Evolutionary conservation across 2,113 vertebrate species (phyloP).

Genomic region (Camarhynchus parvulus): DNA sequence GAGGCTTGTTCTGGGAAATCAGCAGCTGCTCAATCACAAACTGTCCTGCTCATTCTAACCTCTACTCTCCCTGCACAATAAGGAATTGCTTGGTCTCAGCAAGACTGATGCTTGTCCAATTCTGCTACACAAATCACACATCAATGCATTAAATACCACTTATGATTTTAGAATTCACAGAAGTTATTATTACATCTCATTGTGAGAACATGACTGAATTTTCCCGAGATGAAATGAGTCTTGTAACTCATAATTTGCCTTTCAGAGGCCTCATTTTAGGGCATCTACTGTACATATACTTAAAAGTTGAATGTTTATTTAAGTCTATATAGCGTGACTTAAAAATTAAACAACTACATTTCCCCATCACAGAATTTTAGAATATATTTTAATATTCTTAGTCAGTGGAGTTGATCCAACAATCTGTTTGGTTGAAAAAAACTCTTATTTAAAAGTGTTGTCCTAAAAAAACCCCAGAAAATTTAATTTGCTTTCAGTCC

Average conservation of each 20-base stretch:
- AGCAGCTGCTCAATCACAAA: background rate
- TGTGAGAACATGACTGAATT: constrained; percentile 44
- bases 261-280: constrained; percentile 50
- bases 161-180: constrained; percentile 31
- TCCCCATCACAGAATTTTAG: constrained; percentile 62
- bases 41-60: background rate
- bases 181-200: constrained; percentile 40
- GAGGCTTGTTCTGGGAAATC: background rate
- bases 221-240: constrained; percentile 31
- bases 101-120: background rate
- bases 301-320: no score
- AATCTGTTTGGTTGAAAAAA: background rate
- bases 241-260: constrained; percentile 56
- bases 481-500: background rate
- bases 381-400: constrained; percentile 61
- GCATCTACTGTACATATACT: background rate
- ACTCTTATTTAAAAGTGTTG: background rate
- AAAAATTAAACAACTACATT: constrained; percentile 41
- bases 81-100: constrained; percentile 17
- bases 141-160: constrained; percentile 21
- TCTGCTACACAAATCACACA: background rate
- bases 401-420: constrained; percentile 32
- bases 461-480: background rate
- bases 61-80: background rate
- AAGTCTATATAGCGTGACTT: constrained; percentile 21